phyloP scores from a whole-genome alignment of 2,888 invertebrate species.

The Drosophila lacicola region DNA sequence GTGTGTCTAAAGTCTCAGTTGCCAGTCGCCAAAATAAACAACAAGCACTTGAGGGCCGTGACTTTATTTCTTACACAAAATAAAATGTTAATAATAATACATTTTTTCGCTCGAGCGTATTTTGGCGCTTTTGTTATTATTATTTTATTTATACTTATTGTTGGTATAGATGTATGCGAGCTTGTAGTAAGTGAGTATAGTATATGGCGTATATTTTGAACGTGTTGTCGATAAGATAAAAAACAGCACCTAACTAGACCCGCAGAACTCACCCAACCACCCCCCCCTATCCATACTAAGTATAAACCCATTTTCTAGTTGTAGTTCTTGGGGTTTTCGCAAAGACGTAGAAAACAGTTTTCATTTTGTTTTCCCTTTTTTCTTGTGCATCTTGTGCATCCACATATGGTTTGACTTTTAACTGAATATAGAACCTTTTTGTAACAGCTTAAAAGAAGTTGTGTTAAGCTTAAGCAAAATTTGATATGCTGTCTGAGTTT shows the following conservation, averaged over 20 bases:
- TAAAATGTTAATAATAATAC: slow-evolving; percentile 8
- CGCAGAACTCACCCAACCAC: neutral
- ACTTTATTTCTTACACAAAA: slow-evolving; percentile 44
- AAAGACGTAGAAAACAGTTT: neutral
- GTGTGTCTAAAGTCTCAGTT: slow-evolving; percentile 26
- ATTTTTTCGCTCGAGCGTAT: slow-evolving; percentile 24
- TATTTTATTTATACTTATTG: slow-evolving; percentile 38
- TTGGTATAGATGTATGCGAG: slow-evolving; percentile 10
- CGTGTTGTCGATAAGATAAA: slow-evolving; percentile 70
- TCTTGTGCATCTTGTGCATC: no score
- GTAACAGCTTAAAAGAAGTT: no score
- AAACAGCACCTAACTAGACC: neutral
- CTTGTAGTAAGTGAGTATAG: slow-evolving; percentile 33
- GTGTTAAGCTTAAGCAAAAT: no score
- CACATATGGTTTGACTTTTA: no score
- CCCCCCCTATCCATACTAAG: neutral
- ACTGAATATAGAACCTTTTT: no score
- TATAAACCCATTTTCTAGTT: neutral
- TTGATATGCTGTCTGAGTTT: no score
- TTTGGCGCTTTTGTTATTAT: slow-evolving; percentile 72
- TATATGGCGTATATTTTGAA: slow-evolving; percentile 47
- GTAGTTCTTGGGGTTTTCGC: neutral
- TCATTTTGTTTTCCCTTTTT: no score
- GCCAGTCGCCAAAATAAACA: slow-evolving; percentile 36
- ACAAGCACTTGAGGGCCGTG: slow-evolving; percentile 69